Base-by-base conservation (phyloP, 1,140 invertebrate genomes). In the Caenorhabditis tropicalis region DNA sequence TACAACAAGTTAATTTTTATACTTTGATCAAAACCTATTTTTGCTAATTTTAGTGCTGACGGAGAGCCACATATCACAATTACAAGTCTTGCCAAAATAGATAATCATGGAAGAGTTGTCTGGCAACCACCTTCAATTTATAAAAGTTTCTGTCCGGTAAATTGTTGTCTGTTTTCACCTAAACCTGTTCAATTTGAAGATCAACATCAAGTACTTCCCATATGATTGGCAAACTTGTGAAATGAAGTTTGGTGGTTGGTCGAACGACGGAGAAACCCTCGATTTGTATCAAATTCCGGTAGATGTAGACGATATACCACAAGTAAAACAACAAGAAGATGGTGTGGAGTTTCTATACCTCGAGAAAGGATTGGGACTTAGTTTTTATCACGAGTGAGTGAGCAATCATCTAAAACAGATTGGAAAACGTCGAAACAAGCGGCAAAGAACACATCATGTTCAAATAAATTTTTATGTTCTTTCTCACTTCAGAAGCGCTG, bases 61-160 rank as follows among this genome's bases (percentile, higher is more conserved):
- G 93, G 93, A 19, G 91, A 93, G 82, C 93, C 92, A 79, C 92
- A 93, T 82, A 92, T 93, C 9, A 93, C 93, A 7, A 89, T 93
- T 9, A 91, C 92, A 87, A 93, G 92, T 29, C 93, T 93, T 86
- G 93, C 93, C 0, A 92, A 92, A 7, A 88, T 93, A 43, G 90
- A 93, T 91, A 94, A 96, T 91, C 97, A 96, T 91, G 98, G 98
- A 21, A 95, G 95, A 92, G 96, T 98, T 49, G 93, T 95, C 33
- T 99, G 97, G 97, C 97, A 98, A 91, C 97, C 97, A 43, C 96
- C 96, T 60, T 97, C 97, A 12, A 98, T 99, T 91, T 99, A 98
- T 92, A 99, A 99, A 92, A 98, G 96, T 10, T 98, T 96, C 2
- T 99, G 97, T 74, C 82, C 83, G 31, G 97, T 98, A 58, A 81